Evolutionary conservation across 2,113 vertebrate species (phyloP).

Genomic region (Hyla sarda): DNA sequence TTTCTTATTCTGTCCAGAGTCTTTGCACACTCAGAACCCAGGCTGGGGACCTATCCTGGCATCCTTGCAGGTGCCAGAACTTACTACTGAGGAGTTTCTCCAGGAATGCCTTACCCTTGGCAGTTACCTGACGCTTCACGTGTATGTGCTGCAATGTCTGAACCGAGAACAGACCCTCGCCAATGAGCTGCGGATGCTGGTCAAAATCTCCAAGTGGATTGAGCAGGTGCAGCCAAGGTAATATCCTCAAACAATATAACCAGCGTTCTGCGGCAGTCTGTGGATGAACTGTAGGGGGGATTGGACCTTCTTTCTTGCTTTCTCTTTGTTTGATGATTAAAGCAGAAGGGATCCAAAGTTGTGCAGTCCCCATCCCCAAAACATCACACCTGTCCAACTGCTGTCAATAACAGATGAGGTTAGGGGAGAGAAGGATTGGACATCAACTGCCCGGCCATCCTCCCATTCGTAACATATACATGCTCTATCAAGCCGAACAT

Average conservation of each 20-base stretch:
- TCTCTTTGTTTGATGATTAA: no score
- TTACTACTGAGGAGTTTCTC: conserved; percentile 92
- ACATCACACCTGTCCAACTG: no score
- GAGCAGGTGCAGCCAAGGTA: conserved; percentile 90
- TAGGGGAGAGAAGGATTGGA: no score
- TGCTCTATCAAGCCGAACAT: no score
- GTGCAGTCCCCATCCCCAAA: no score
- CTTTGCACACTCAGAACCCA: conserved; percentile 70
- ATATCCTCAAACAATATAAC: background rate
- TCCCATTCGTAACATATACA: no score
- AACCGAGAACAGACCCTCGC: conserved; percentile 86
- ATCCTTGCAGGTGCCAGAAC: conserved; percentile 94
- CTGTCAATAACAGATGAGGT: no score
- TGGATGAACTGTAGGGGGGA: no score
- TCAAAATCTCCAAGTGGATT: conserved; percentile 87
- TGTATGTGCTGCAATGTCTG: conserved; percentile 89
- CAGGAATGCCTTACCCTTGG: conserved; percentile 89
- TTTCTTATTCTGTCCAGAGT: conserved; percentile 67
- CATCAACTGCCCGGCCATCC: no score
- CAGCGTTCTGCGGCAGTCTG: no score
- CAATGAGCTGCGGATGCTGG: conserved; percentile 87
- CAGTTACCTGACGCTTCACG: conserved; percentile 92
- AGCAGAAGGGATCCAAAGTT: no score
- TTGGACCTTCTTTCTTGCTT: no score
- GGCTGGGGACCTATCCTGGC: conserved; percentile 94